These are phyloP conservation scores for Amphipyra tragopoginis DNA, from an alignment of 2,888 invertebrate genomes.

Conservation along the genomic window DNA sequence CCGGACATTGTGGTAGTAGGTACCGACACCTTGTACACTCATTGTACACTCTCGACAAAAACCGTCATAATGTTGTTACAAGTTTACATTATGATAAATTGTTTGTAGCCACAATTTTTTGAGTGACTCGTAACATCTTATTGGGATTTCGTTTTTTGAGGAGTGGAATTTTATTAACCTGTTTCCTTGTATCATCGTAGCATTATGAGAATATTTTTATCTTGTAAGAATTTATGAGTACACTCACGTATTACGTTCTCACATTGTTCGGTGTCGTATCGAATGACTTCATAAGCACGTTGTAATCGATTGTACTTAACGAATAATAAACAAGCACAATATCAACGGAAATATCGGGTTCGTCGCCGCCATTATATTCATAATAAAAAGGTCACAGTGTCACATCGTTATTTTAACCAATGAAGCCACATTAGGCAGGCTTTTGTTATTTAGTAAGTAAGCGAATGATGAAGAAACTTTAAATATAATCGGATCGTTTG, in stretches of 20 bases:
- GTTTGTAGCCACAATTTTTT: slow-evolving; percentile 53
- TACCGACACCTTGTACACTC: slow-evolving; percentile 68
- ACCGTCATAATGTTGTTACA: slow-evolving; percentile 56
- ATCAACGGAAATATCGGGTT: slow-evolving; percentile 85
- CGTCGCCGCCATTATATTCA: slow-evolving; percentile 80
- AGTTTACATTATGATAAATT: slow-evolving; percentile 55
- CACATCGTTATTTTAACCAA: slow-evolving; percentile 58
- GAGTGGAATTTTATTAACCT: slow-evolving; percentile 38
- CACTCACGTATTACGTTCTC: slow-evolving; percentile 43
- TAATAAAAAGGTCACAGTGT: slow-evolving; percentile 81
- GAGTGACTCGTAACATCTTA: slow-evolving; percentile 57
- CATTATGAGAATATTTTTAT: slow-evolving; percentile 18
- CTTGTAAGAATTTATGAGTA: slow-evolving; percentile 34
- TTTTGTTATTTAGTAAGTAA: slow-evolving; percentile 9
- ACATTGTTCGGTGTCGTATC: slow-evolving; percentile 40
- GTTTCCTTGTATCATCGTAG: slow-evolving; percentile 43
- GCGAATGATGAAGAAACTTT: slow-evolving; percentile 18
- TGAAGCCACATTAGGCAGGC: slow-evolving; percentile 22
- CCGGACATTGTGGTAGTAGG: slow-evolving; percentile 82
- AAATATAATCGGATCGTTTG: slow-evolving; percentile 14
- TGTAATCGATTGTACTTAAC: slow-evolving; percentile 71
- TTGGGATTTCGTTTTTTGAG: slow-evolving; percentile 46
- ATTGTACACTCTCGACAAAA: slow-evolving; percentile 62
- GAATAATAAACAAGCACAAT: slow-evolving; percentile 76
- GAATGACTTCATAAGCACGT: slow-evolving; percentile 58